Evolutionary conservation across 2,888 invertebrate genomes (phyloP).

Genomic region (Argyra leucocephala): DNA sequence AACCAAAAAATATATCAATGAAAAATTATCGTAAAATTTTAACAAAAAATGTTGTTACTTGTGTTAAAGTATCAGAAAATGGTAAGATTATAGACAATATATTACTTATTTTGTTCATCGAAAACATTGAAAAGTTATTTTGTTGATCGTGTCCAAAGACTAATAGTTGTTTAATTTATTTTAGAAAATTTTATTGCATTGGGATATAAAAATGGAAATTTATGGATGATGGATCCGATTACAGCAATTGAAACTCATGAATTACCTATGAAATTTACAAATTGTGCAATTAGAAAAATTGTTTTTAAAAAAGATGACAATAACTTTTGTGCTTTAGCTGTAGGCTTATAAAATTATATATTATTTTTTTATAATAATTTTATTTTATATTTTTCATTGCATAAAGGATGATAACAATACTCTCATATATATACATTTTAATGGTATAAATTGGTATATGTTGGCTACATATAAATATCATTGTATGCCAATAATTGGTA

Average conservation of each 20-base stretch:
- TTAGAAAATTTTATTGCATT: slow-evolving; percentile 50
- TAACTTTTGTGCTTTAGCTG: slow-evolving; percentile 49
- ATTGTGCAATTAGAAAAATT: slow-evolving; percentile 45
- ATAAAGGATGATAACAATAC: slow-evolving; percentile 48
- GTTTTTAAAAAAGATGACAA: slow-evolving; percentile 47
- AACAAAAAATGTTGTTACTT: not conserved
- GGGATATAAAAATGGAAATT: slow-evolving; percentile 50
- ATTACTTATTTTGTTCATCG: too few species aligned
- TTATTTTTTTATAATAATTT: not conserved
- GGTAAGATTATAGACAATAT: not conserved
- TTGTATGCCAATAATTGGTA: slow-evolving; percentile 48
- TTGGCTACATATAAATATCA: slow-evolving; percentile 55
- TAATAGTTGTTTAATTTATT: not conserved
- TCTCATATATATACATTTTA: slow-evolving; percentile 46
- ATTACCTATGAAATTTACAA: slow-evolving; percentile 46
- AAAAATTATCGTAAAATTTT: not conserved
- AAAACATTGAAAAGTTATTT: not conserved
- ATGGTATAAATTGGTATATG: slow-evolving; percentile 46
- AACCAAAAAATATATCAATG: not conserved
- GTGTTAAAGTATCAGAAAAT: not conserved
- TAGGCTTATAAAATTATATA: slow-evolving; percentile 42
- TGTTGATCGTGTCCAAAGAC: too few species aligned
- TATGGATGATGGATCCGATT: slow-evolving; percentile 53
- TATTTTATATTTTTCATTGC: not conserved
- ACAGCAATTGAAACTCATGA: slow-evolving; percentile 45